A percentile compares a stretch with the other conserved stretches of the same genome.
Conservation (phyloP, 2,113 vertebrate species). For the Melospiza georgiana region DNA sequence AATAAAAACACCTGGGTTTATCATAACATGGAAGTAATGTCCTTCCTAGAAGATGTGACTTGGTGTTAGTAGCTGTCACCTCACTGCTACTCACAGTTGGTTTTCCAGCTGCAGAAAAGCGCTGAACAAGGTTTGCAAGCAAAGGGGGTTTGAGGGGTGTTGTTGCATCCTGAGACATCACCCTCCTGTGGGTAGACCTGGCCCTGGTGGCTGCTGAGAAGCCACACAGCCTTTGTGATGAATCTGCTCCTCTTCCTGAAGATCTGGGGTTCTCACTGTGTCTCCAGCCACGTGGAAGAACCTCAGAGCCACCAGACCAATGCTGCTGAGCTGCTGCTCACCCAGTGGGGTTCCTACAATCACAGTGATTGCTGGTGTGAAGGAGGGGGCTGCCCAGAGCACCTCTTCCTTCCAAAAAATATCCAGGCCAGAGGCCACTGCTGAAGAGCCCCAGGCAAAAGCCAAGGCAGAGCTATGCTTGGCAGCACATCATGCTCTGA, state of each 20-base stretch:
- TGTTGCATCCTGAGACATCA: neutral
- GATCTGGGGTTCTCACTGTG: rapidly evolving
- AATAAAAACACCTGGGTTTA: neutral
- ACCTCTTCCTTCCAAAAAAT: neutral
- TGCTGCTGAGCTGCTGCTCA: neutral
- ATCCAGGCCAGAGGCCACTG: neutral
- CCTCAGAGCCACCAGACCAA: neutral
- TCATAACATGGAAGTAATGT: neutral
- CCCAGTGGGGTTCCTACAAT: neutral
- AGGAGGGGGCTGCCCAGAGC: neutral
- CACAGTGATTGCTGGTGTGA: neutral
- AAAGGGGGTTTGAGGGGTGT: neutral
- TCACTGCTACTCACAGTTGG: neutral
- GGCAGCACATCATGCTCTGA: neutral
- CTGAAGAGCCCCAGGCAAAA: neutral
- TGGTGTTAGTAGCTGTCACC: neutral
- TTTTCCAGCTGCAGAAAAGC: neutral
- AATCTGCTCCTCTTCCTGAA: neutral
- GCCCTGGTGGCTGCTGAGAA: neutral
- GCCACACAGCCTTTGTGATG: rapidly evolving
- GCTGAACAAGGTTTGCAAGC: neutral
- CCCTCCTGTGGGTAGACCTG: neutral
- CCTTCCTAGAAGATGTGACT: neutral
- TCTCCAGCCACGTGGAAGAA: neutral
- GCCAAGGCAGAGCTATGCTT: rapidly evolving